Conservation (phyloP, 2,113 vertebrate species). For the Dasyprocta punctata region DNA sequence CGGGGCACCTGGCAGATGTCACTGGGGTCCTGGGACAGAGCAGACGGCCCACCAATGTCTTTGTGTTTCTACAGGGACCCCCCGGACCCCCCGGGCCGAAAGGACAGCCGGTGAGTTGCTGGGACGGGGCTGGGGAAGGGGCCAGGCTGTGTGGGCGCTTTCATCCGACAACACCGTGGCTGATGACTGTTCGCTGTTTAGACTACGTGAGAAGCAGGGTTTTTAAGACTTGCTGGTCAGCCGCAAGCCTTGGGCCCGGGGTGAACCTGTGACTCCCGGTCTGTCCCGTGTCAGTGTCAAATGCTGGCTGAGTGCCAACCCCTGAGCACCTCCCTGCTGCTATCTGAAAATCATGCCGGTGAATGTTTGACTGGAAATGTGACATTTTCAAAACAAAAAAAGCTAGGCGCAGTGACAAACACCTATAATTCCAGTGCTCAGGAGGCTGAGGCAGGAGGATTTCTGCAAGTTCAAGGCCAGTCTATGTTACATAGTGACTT, state of each 20-base stretch:
- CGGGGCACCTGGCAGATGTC: slow-evolving; percentile 14
- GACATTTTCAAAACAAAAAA: neutral
- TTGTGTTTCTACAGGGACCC: slow-evolving; percentile 89
- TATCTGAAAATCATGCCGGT: neutral
- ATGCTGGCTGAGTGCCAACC: neutral
- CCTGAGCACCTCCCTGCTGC: no score
- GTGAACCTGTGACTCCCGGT: neutral
- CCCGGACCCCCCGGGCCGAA: slow-evolving; percentile 89
- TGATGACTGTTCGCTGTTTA: neutral
- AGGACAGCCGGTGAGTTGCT: slow-evolving; percentile 90
- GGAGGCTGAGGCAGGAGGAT: neutral
- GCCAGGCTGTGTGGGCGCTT: rapidly evolving
- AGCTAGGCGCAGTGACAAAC: neutral
- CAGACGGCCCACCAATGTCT: slow-evolving; percentile 35
- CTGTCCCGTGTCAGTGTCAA: rapidly evolving
- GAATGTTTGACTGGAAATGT: rapidly evolving
- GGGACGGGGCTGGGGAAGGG: neutral
- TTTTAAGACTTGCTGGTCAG: neutral
- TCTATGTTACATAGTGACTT: neutral
- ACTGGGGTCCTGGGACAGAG: neutral
- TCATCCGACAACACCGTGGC: rapidly evolving
- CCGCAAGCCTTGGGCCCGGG: neutral
- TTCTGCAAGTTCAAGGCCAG: neutral
- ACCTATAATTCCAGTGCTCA: neutral
- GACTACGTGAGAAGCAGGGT: rapidly evolving